phyloP scores from a whole-genome alignment of 2,113 vertebrate genomes.

The Cacatua alba region DNA sequence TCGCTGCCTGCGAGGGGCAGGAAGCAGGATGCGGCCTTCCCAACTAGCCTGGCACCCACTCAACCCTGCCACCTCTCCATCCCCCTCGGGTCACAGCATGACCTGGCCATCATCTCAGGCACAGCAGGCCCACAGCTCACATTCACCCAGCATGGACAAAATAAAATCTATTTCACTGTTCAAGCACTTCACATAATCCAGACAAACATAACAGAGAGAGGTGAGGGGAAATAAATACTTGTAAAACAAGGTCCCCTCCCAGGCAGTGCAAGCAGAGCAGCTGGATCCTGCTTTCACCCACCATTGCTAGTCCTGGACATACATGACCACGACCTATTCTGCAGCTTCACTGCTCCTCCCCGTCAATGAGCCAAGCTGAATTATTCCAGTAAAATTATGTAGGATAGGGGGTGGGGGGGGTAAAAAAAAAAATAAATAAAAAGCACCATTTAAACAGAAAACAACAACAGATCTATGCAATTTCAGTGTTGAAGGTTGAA shows the following conservation, averaged over 20 bases:
- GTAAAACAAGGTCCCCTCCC: neutral
- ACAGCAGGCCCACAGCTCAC: neutral
- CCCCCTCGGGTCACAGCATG: neutral
- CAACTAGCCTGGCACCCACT: fast-evolving
- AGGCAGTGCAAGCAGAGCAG: neutral
- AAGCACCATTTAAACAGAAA: neutral
- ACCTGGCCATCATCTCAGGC: neutral
- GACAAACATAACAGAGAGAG: neutral
- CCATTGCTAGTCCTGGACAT: neutral
- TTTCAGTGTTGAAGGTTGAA: neutral
- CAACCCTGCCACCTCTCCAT: neutral
- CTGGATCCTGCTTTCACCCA: fast-evolving
- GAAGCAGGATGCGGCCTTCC: neutral
- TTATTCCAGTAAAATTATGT: neutral
- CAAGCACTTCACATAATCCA: neutral
- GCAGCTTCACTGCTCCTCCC: neutral
- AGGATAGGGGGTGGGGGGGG: too few relatives aligned
- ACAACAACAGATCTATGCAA: neutral
- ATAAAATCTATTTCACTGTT: neutral
- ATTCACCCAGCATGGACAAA: neutral
- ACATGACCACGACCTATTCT: neutral
- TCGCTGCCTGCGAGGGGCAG: fast-evolving
- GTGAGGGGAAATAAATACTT: neutral
- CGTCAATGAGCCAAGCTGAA: neutral
- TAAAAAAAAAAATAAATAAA: neutral